A percentile compares a stretch with the other conserved stretches of the same genome.
Evolutionary conservation across 2,888 invertebrate genomes (phyloP).

Genomic region (Athripsodes cinereus): DNA sequence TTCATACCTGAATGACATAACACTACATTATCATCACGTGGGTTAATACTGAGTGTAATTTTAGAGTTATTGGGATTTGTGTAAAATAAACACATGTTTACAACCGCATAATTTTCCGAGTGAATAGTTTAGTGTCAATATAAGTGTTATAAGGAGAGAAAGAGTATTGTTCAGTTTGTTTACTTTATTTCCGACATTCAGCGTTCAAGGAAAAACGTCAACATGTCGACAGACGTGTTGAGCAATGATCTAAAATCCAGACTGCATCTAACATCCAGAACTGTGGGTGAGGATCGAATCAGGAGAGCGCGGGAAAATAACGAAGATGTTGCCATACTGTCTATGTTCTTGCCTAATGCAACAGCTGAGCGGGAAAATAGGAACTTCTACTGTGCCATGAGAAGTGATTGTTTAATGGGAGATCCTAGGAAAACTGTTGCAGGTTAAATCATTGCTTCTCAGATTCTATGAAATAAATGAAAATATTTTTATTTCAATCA

Average conservation of each 20-base stretch:
- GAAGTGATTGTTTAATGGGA: conserved; percentile 68
- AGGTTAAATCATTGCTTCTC: too few species aligned
- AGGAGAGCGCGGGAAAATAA: conserved; percentile 73
- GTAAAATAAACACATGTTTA: too few species aligned
- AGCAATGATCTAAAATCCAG: conserved; percentile 72
- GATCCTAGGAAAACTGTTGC: conserved; percentile 71
- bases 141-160: too few species aligned
- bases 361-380: conserved; percentile 60
- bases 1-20: too few species aligned
- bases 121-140: too few species aligned
- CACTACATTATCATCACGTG: too few species aligned
- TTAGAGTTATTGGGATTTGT: too few species aligned
- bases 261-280: conserved; percentile 68
- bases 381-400: conserved; percentile 71
- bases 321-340: conserved; percentile 82
- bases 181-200: conserved; percentile 23
- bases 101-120: too few species aligned
- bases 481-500: too few species aligned
- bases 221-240: conserved; percentile 70
- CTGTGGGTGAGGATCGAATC: conserved; percentile 77
- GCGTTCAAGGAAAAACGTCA: conserved; percentile 27
- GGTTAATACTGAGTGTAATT: too few species aligned
- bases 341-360: conserved; percentile 65
- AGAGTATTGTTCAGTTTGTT: too few species aligned
- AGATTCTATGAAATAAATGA: too few species aligned